Conservation (phyloP, 2,113 vertebrate genomes). For the Podiceps cristatus region DNA sequence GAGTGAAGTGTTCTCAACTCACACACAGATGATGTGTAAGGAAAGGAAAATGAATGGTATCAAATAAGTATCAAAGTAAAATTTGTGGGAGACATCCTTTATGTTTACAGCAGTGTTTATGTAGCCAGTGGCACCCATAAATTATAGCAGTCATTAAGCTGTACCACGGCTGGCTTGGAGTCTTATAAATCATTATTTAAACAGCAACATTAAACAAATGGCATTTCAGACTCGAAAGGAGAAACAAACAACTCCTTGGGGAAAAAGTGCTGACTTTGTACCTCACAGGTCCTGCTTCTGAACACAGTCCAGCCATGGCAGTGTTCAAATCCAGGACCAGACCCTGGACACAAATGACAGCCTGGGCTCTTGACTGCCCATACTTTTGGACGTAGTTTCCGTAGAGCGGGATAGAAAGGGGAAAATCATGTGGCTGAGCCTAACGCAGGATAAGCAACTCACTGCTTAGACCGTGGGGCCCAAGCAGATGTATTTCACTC, state of each 20-base stretch:
- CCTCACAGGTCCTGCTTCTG: not conserved
- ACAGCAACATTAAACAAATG: constrained; percentile 71
- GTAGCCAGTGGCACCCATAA: constrained; percentile 69
- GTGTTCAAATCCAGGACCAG: not conserved
- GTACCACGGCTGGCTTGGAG: constrained; percentile 41
- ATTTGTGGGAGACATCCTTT: constrained; percentile 63
- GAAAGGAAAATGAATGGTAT: constrained; percentile 49
- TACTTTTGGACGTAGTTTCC: not conserved
- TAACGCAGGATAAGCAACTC: not conserved
- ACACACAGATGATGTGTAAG: not conserved
- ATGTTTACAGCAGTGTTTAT: constrained; percentile 70
- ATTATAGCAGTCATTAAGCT: constrained; percentile 75
- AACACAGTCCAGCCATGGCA: not conserved
- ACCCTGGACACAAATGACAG: not conserved
- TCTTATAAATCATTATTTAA: constrained; percentile 74
- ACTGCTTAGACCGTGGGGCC: not conserved
- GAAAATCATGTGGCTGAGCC: not conserved
- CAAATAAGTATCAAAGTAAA: constrained; percentile 51
- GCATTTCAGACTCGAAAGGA: constrained; percentile 53
- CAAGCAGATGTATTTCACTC: not conserved
- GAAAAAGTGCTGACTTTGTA: constrained; percentile 4
- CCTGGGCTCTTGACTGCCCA: not conserved
- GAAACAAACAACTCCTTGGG: constrained; percentile 29
- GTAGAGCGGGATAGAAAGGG: not conserved
- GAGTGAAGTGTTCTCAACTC: not conserved